Percentiles rank a stretch among this genome's conserved stretches.
Conservation (phyloP, 2,888 invertebrate genomes). For the Napeogenes sylphis region DNA sequence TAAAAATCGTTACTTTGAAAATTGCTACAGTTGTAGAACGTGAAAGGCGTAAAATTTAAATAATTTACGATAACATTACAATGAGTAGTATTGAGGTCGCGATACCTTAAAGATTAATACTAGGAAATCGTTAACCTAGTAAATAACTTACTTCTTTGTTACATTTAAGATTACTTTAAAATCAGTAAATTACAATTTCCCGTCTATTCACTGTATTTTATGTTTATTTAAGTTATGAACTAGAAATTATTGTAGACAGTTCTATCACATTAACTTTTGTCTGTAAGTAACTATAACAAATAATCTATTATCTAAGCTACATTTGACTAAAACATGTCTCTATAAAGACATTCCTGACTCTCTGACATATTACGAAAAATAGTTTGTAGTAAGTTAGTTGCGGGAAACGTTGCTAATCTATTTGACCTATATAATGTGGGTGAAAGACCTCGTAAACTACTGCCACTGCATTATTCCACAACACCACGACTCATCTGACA, state of each 20-base stretch:
- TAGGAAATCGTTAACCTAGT: slow-evolving; percentile 61
- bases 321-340: no score
- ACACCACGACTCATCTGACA: slow-evolving; percentile 40
- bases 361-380: slow-evolving; percentile 12
- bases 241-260: no score
- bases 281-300: no score
- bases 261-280: no score
- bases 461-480: slow-evolving; percentile 67
- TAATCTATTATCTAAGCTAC: no score
- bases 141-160: slow-evolving; percentile 37
- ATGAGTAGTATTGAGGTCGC: slow-evolving; percentile 54
- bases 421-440: slow-evolving; percentile 74
- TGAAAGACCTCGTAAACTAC: slow-evolving; percentile 77
- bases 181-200: slow-evolving; percentile 11
- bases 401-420: slow-evolving; percentile 69
- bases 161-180: slow-evolving; percentile 19
- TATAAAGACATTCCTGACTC: no score
- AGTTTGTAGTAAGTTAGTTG: slow-evolving; percentile 28
- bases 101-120: slow-evolving; percentile 46
- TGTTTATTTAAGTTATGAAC: slow-evolving; percentile 20
- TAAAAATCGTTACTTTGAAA: slow-evolving; percentile 25
- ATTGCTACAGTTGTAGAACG: slow-evolving; percentile 54
- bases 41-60: slow-evolving; percentile 55
- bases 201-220: slow-evolving; percentile 1
- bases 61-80: slow-evolving; percentile 57